Evolutionary conservation across 2,113 vertebrate species (phyloP).

Genomic region (Cranoglanis bouderius): DNA sequence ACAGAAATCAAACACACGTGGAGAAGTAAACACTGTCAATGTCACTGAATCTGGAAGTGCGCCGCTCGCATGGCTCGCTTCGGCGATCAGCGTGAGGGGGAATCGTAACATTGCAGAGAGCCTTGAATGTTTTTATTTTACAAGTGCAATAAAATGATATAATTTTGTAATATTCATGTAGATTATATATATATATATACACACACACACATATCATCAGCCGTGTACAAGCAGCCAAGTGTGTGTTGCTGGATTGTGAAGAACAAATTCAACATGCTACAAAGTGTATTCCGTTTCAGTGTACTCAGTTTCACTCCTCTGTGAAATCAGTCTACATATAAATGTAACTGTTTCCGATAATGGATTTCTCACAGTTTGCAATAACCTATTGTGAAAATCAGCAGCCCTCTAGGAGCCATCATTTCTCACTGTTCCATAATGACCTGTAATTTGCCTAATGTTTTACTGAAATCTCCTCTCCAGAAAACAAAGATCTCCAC

Average conservation of each 20-base stretch:
- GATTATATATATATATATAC: no score
- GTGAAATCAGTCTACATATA: slow-evolving; percentile 16
- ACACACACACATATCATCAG: no score
- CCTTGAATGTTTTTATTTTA: not conserved
- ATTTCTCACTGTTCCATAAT: slow-evolving; percentile 16
- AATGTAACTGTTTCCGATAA: slow-evolving; percentile 14
- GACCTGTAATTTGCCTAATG: slow-evolving; percentile 17
- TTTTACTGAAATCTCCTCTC: slow-evolving; percentile 44
- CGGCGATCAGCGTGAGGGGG: no score
- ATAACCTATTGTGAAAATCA: slow-evolving; percentile 12
- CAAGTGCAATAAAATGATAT: not conserved
- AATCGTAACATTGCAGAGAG: no score
- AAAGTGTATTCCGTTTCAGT: not conserved
- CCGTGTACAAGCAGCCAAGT: not conserved
- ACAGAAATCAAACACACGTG: no score
- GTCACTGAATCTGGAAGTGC: no score
- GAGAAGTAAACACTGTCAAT: no score
- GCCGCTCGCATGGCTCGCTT: no score
- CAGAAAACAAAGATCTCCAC: slow-evolving; percentile 99
- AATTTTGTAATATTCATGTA: not conserved
- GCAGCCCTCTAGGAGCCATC: slow-evolving; percentile 4
- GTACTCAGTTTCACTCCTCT: not conserved
- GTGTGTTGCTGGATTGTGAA: not conserved
- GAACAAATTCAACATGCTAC: not conserved
- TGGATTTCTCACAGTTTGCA: slow-evolving; percentile 11